Evolutionary conservation across 2,888 invertebrate species (phyloP), one percentile per base, ranked within the genome.

Genomic region (Drosophila birchii): DNA sequence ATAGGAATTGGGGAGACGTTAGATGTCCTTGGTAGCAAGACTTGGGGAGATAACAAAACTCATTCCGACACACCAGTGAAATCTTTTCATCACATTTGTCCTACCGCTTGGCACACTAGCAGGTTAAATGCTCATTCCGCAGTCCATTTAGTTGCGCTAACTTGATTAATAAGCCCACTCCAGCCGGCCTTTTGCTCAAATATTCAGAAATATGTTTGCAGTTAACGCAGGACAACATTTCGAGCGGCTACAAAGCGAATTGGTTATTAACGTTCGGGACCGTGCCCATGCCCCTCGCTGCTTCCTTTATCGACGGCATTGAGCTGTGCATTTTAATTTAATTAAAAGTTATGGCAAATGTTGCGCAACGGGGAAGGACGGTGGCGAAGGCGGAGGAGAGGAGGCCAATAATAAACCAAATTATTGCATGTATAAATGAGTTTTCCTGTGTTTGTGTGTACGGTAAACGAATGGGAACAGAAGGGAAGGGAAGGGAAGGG

Each of bases 391-490:
- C 54, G 64, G 26, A 47, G 55, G n/a, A 47, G 47, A 29, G 47
- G 70, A 78, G 49, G 67, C 81, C 86, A 83, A 86, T 86, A 86
- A 86, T 86, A 86, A 86, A 86, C 77, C 77, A 75, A 78, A 78
- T 78, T 78, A 86, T 88, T 88, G 86, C 86, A 86, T 86, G 88
- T 84, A 88, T 88, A 88, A 88, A 86, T 84, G 86, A 78, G 77
- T 77, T 77, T 74, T 64, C 64, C 56, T 55, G 57, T 43, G 47
- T 66, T 72, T 71, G 39, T 59, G 43, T 71, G 51, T 62, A 43
- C 44, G 54, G 39, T 1, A 29, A 47, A 18, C 7, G n/a, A 12
- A 29, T 1, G 45, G 45, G 11, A 12, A 34, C 11, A 3, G 32
- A 9, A 29, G 29, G 5, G 29, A 29, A 23, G 23, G 23, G 23